These are phyloP conservation scores for Syngnathus rostellatus DNA, from an alignment of 2,797 vertebrate genomes.

Conservation along the genomic window DNA sequence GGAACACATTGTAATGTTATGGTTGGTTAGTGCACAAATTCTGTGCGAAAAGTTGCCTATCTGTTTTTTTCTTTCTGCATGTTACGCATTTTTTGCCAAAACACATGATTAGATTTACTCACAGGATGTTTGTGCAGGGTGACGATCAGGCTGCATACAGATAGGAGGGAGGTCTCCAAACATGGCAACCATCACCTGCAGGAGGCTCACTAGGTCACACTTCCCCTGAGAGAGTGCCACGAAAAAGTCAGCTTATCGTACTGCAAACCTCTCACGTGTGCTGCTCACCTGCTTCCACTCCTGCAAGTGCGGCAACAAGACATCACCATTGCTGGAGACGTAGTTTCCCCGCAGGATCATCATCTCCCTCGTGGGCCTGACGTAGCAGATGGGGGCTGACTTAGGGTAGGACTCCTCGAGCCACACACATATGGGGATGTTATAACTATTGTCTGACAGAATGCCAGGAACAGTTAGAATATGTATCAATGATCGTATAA, in stretches of 20 bases:
- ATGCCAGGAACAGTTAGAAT: neutral
- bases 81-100: neutral
- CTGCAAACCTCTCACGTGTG: neutral
- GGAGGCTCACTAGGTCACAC: constrained; percentile 79
- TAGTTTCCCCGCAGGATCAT: constrained; percentile 75
- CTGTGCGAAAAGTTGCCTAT: too few relatives aligned
- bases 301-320: constrained; percentile 59
- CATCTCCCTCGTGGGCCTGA: constrained; percentile 84
- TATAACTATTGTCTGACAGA: constrained; percentile 72
- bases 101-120: constrained; percentile 49
- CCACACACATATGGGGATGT: constrained; percentile 87
- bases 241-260: neutral
- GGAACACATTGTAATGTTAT: too few relatives aligned
- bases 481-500: neutral
- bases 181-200: constrained; percentile 81
- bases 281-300: constrained; percentile 57
- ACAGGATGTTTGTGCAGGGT: constrained; percentile 74
- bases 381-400: constrained; percentile 85
- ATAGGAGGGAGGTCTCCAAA: constrained; percentile 85
- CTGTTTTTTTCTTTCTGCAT: neutral
- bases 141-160: constrained; percentile 60
- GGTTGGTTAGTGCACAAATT: too few relatives aligned
- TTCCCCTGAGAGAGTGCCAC: constrained; percentile 60
- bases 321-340: constrained; percentile 63
- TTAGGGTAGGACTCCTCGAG: constrained; percentile 82